Evolutionary conservation across 1,140 invertebrate species (phyloP), one percentile per base, ranked within the genome.

Genomic region (Zaprionus africanus): DNA sequence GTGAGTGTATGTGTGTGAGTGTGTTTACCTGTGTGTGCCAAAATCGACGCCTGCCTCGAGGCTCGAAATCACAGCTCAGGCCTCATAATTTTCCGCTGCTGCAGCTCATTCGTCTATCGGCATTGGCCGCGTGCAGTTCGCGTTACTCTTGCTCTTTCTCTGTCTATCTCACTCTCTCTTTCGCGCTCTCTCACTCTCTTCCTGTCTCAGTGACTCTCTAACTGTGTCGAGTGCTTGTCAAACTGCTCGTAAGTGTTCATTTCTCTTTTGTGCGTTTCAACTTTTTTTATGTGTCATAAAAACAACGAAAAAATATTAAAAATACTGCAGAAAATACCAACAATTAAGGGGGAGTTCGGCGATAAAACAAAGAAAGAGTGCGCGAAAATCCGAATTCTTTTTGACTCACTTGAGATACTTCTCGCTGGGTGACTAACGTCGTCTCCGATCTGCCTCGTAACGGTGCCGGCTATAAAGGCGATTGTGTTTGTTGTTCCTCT

Each of bases 61-160:
- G 60, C 24, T 65, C 46, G 19, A 51, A 43, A 56, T 57, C 64
- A 38, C 61, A 51, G 34, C 57, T 31, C 66, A 26, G 38, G 2
- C 26, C 56, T 4, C 12, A 24, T 51, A 11, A 31, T 36, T 54
- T 70, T 43, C 53, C 36, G 7, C n/a, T 17, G 26, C 17, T 60
- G 36, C 38, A 49, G 54, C 38, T 76, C 81, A 86, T 83, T 86
- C 84, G 83, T 66, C 77, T 68, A 56, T 61, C 60, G 62, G 49
- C 70, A 53, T 49, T 82, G 38, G 79, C 57, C 61, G 72, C 72
- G 71, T 85, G 70, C 76, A 86, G 82, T 85, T 65, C 56, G 54
- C 51, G 53, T 28, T 81, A n/a, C 54, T 11, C 13, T 57, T 28
- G 9, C 9, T n/a, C 13, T 57, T 28, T 26, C 7, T 9, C 22